These are phyloP conservation scores for Cheilosia grossa DNA, from an alignment of 2,888 invertebrate genomes.

Conservation along the genomic window DNA sequence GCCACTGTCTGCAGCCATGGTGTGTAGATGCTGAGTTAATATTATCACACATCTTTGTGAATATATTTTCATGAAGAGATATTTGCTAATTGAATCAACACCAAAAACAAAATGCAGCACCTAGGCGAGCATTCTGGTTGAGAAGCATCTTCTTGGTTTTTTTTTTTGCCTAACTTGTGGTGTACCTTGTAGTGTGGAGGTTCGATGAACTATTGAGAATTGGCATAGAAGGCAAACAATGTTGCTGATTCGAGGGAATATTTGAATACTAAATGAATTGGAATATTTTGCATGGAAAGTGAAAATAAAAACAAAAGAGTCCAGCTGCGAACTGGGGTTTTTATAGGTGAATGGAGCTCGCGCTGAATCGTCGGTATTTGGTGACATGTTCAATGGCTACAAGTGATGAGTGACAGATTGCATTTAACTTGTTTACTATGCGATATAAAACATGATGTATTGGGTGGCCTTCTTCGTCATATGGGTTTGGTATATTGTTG, in stretches of 20 bases:
- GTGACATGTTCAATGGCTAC: too few relatives aligned
- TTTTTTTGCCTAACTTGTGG: conserved; percentile 20
- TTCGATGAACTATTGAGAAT: conserved; percentile 59
- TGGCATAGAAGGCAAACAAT: conserved; percentile 30
- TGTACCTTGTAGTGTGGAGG: not conserved
- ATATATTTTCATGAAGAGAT: conserved; percentile 76
- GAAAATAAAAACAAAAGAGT: conserved; percentile 32
- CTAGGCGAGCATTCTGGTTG: conserved; percentile 45
- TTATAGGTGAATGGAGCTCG: not conserved
- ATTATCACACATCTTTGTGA: conserved; percentile 76
- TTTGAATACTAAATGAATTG: not conserved
- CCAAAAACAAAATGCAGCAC: conserved; percentile 81
- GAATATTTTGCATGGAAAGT: not conserved
- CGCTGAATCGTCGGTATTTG: too few relatives aligned
- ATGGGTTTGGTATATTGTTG: too few relatives aligned
- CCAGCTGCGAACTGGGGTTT: conserved; percentile 18
- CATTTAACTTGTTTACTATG: too few relatives aligned
- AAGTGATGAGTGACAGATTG: too few relatives aligned
- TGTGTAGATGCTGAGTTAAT: conserved; percentile 79
- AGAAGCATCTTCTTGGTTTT: conserved; percentile 1
- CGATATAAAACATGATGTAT: too few relatives aligned
- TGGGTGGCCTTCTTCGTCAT: too few relatives aligned
- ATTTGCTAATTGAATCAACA: conserved; percentile 83
- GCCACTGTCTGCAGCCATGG: conserved; percentile 76
- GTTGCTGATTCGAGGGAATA: conserved; percentile 8